phyloP scores from a whole-genome alignment of 1,140 invertebrate species.

The Holcopasites calliopsidis region DNA sequence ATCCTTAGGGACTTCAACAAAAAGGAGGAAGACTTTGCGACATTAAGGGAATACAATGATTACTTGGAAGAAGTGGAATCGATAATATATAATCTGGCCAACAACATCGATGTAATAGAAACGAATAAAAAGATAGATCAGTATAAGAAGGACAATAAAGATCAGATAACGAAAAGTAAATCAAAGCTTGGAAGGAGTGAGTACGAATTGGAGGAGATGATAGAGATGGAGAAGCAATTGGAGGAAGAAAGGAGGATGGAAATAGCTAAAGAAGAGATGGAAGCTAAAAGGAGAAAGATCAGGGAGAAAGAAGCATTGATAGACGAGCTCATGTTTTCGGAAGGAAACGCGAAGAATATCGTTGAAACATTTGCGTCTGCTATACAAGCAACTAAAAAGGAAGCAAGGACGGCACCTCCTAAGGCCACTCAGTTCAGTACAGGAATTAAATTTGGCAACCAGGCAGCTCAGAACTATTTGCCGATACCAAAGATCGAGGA shows the following conservation, averaged over 20 bases:
- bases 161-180: conserved; percentile 93
- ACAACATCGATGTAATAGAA: conserved; percentile 93
- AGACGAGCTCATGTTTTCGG: conserved; percentile 96
- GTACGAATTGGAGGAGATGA: conserved; percentile 91
- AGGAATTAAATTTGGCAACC: conserved; percentile 87
- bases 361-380: conserved; percentile 89
- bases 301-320: conserved; percentile 94
- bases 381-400: conserved; percentile 84
- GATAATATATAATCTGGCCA: conserved; percentile 94
- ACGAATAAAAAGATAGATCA: conserved; percentile 96
- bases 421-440: conserved; percentile 88
- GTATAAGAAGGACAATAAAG: conserved; percentile 96
- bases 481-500: conserved; percentile 87
- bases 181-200: conserved; percentile 85
- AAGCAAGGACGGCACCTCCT: conserved; percentile 79
- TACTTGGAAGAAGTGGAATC: conserved; percentile 96
- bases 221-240: conserved; percentile 90
- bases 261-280: conserved; percentile 83
- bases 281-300: conserved; percentile 91
- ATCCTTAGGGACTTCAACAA: conserved; percentile 95
- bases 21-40: conserved; percentile 93
- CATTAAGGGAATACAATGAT: conserved; percentile 92
- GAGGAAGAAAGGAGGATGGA: conserved; percentile 84
- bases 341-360: conserved; percentile 92
- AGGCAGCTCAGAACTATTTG: conserved; percentile 80